A percentile compares a stretch with the other conserved stretches of the same genome.
These are phyloP conservation scores for Invenusta paracnida DNA, from an alignment of 2,888 invertebrate genomes.

Conservation along the genomic window DNA sequence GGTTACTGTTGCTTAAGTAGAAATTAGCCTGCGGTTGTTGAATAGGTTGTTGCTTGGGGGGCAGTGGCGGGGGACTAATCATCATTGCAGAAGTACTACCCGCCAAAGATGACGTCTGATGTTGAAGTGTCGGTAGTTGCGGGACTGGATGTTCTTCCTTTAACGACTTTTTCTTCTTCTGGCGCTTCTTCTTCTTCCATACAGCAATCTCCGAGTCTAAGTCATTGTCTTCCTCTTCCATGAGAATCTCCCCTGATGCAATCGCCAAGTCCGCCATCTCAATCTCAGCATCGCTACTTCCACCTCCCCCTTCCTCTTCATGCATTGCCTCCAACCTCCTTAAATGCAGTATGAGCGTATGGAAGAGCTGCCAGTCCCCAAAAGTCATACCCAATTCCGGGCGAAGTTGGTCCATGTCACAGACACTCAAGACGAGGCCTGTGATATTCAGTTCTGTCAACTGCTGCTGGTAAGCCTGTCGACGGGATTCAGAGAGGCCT, in stretches of 20 bases:
- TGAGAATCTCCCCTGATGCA: background rate
- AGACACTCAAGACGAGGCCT: constrained; percentile 79
- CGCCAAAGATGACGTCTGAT: no score
- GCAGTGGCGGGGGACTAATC: background rate
- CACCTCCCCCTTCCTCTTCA: constrained; percentile 23
- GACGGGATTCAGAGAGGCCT: constrained; percentile 66
- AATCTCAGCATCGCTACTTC: background rate
- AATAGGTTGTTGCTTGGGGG: background rate
- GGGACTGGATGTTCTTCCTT: no score
- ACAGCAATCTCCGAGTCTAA: background rate
- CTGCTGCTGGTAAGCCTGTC: constrained; percentile 65
- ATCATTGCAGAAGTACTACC: background rate
- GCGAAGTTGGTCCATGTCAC: constrained; percentile 80
- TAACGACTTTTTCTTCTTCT: background rate
- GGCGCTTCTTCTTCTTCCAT: background rate
- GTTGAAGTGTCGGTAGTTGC: no score
- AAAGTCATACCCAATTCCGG: constrained; percentile 69
- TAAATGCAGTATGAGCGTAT: constrained; percentile 27
- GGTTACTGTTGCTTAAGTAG: background rate
- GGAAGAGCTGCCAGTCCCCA: constrained; percentile 91
- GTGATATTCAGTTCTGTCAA: constrained; percentile 76
- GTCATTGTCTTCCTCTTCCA: background rate
- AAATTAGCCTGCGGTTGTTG: background rate
- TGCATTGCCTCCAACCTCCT: background rate
- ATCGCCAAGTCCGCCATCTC: background rate